phyloP scores from a whole-genome alignment of 2,113 vertebrate species.

The Dicentrarchus labrax region DNA sequence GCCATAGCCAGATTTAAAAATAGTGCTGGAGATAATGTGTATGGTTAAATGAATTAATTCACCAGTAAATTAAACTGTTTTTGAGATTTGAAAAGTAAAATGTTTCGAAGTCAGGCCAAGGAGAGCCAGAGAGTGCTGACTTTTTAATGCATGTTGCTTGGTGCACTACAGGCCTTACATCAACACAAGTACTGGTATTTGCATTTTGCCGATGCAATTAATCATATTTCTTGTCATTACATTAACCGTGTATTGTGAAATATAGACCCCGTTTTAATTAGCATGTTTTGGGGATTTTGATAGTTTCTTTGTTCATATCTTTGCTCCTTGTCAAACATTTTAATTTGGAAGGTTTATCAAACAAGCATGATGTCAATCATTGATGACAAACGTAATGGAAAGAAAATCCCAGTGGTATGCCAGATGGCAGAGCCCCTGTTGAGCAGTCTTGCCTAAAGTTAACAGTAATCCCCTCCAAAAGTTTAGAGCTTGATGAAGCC shows the following conservation, averaged over 20 bases:
- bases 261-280: background rate
- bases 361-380: constrained; percentile 57
- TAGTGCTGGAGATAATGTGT: constrained; percentile 38
- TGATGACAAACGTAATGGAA: constrained; percentile 45
- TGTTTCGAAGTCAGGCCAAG: constrained; percentile 49
- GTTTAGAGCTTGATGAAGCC: constrained; percentile 7
- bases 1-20: constrained; percentile 47
- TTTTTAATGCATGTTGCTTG: constrained; percentile 16
- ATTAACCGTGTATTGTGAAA: constrained; percentile 12
- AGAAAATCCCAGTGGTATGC: constrained; percentile 43
- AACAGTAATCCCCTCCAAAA: constrained; percentile 22
- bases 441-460: constrained; percentile 40
- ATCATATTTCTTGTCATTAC: constrained; percentile 27
- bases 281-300: background rate
- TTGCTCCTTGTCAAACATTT: constrained; percentile 40
- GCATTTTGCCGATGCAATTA: constrained; percentile 6
- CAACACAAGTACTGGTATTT: constrained; percentile 21
- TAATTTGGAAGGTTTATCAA: constrained; percentile 58
- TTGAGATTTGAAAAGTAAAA: constrained; percentile 32
- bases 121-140: constrained; percentile 30
- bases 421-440: constrained; percentile 58
- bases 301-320: constrained; percentile 26
- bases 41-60: constrained; percentile 32
- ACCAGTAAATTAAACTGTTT: constrained; percentile 31
- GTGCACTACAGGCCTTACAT: constrained; percentile 1